Evolutionary conservation across 2,797 vertebrate species (phyloP).

Genomic region (Notamacropus eugenii): DNA sequence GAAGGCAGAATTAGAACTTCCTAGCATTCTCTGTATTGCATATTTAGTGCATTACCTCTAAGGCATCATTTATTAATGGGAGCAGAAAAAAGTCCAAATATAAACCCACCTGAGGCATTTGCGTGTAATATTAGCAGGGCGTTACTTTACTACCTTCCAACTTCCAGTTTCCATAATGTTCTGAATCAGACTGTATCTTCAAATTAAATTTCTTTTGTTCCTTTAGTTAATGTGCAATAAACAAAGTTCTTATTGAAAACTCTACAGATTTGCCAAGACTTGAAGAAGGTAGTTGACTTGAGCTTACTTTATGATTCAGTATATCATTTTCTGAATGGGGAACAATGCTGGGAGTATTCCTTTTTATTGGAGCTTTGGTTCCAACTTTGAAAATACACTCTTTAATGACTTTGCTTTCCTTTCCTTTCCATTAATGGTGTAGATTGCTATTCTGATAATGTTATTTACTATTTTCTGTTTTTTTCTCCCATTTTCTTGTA

Average conservation of each 20-base stretch:
- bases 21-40: neutral
- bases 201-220: neutral
- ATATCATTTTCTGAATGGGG: neutral
- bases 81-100: neutral
- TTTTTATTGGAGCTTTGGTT: neutral
- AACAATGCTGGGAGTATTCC: neutral
- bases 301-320: neutral
- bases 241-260: neutral
- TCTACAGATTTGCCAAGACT: neutral
- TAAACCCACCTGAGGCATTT: neutral
- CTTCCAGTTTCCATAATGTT: neutral
- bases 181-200: neutral
- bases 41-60: neutral
- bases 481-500: constrained; percentile 65
- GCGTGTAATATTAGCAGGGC: accelerated
- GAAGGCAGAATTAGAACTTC: neutral
- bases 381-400: neutral
- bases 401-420: neutral
- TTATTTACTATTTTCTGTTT: neutral
- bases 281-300: neutral
- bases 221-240: neutral
- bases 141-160: neutral
- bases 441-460: neutral
- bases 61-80: accelerated
- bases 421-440: neutral